Evolutionary conservation across 2,113 vertebrate species (phyloP), one percentile per base, ranked within the genome.

Genomic region (Protobothrops mucrosquamatus): DNA sequence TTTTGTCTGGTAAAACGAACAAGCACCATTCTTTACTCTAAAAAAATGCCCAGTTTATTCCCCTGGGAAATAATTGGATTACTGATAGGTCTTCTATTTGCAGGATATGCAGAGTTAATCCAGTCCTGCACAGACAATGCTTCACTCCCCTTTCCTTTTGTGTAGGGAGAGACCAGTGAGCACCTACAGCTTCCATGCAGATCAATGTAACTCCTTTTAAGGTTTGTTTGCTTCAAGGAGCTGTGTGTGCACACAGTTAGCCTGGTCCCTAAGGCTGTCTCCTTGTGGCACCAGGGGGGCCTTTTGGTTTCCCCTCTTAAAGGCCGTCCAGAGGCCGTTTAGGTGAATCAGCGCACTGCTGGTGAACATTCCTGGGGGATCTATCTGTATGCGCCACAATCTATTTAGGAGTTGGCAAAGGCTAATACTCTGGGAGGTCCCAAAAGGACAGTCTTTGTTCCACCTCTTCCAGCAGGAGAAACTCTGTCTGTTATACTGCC

Each of bases 171-270:
- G 1, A 88, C 88, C 88, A 56, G 94, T 57, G 56, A 91, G 91
- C 4, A 59, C 88, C 90, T 94, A 94, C 51, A 57, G 64, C 87
- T 97, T 93, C 94, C 93, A 85, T 56, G 92, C 95, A 97, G 93
- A 96, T 92, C 94, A 91, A 92, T 94, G 88, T 92, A 90, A 91
- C 92, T 0, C 22, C 93, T 95, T 96, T 96, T 96, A 93, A 93
- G 88, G 90, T 87, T 87, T 22, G 64, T 87, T 95, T 96, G 93
- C 95, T 93, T 93, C 93, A 96, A 98, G 91, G 43, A 94, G 85
- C 52, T 20, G 24, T 1, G 14, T 54, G 69, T 4, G 11, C 91
- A 94, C 92, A 93, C 85, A 22, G 56, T 56, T 39, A 61, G 43
- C 48, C 88, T 81, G 14, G 23, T 93, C 92, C 89, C 89, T 9